These are phyloP conservation scores for Laupala kohalensis DNA, from an alignment of 1,140 invertebrate species.

Conservation along the genomic window DNA sequence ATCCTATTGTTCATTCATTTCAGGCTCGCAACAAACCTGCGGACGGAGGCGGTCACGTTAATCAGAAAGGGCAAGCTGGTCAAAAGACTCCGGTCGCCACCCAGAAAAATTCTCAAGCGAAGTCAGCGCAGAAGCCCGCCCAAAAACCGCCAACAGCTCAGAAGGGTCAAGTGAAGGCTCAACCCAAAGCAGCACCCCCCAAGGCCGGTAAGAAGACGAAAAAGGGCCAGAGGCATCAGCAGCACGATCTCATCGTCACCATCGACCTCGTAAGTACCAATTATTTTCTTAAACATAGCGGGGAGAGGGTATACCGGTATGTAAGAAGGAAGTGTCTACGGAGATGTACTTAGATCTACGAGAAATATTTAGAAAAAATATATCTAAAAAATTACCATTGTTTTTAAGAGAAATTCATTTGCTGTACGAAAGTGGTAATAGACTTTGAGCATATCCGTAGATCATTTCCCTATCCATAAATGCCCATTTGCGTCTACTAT, in stretches of 20 bases:
- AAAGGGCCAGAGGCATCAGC: conserved; percentile 65
- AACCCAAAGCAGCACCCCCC: conserved; percentile 18
- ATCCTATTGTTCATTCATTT: conserved; percentile 7
- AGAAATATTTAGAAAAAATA: no score
- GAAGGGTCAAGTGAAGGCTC: conserved; percentile 29
- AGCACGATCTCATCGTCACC: conserved; percentile 66
- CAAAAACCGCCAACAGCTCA: conserved; percentile 47
- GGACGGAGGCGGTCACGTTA: conserved; percentile 53
- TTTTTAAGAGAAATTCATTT: no score
- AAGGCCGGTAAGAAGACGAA: conserved; percentile 45
- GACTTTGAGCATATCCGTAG: no score
- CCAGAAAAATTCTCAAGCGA: conserved; percentile 37
- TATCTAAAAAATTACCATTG: no score
- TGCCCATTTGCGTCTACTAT: no score
- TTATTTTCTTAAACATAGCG: no score
- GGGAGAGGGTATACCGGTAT: no score
- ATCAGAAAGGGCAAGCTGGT: conserved; percentile 45
- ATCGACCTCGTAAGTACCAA: conserved; percentile 60
- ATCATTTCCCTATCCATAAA: no score
- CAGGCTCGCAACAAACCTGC: conserved; percentile 70
- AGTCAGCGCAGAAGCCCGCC: conserved; percentile 30
- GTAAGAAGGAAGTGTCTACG: no score
- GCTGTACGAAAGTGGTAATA: no score
- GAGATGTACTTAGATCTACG: no score
- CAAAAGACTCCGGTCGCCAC: conserved; percentile 38